Conservation (phyloP, 2,888 invertebrate species). For the Anaspis maculata region DNA sequence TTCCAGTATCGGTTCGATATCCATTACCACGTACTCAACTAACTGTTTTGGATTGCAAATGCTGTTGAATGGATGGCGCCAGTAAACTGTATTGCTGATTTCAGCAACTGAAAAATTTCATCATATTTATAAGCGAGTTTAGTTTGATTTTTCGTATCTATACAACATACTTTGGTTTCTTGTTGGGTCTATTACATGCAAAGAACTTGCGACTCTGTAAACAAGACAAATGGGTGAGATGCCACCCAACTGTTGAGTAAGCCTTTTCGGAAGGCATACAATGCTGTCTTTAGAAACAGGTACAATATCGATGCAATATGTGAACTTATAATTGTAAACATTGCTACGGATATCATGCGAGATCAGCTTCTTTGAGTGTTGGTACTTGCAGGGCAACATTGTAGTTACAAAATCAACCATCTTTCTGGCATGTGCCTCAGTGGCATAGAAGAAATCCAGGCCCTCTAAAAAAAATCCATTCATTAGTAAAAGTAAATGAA, state of each 20-base stretch:
- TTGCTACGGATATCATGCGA: constrained; percentile 98
- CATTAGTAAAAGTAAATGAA: no score
- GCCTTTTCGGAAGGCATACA: constrained; percentile 79
- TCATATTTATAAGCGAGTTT: no score
- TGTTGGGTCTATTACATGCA: constrained; percentile 89
- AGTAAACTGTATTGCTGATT: constrained; percentile 69
- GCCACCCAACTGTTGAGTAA: constrained; percentile 80
- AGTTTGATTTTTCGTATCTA: constrained; percentile 3
- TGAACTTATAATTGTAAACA: constrained; percentile 92
- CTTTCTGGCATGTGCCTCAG: constrained; percentile 85
- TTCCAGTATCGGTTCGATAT: constrained; percentile 71
- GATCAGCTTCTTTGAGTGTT: constrained; percentile 88
- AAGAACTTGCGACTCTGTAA: constrained; percentile 75
- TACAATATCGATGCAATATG: constrained; percentile 89
- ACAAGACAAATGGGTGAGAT: constrained; percentile 85
- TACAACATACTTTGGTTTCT: constrained; percentile 65
- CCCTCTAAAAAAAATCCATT: constrained; percentile 57
- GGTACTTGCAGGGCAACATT: constrained; percentile 80
- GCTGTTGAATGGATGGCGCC: constrained; percentile 77
- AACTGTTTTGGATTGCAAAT: constrained; percentile 88
- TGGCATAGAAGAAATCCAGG: constrained; percentile 88
- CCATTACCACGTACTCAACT: constrained; percentile 89
- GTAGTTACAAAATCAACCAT: constrained; percentile 88
- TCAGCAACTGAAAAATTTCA: constrained; percentile 76
- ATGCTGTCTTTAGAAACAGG: constrained; percentile 92